A percentile compares a stretch with the other conserved stretches of the same genome.
These are phyloP conservation scores for Pyrocephalus nanus DNA, from an alignment of 2,797 vertebrate genomes.

Conservation along the genomic window DNA sequence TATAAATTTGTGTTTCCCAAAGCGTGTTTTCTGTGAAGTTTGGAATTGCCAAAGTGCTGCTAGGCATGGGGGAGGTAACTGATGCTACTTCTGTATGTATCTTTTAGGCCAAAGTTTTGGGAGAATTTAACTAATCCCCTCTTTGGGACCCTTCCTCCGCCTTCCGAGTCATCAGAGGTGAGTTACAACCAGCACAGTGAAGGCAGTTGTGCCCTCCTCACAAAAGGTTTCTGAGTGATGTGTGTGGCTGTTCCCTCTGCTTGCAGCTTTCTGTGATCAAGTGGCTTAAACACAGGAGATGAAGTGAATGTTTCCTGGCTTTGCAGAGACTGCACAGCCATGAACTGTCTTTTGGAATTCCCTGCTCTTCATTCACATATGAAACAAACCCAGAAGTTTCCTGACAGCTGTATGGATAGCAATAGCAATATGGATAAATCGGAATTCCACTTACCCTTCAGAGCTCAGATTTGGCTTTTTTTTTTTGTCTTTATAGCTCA, in stretches of 20 bases:
- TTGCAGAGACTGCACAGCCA: background rate
- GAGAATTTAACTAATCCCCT: conserved; percentile 92
- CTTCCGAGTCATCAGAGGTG: conserved; percentile 95
- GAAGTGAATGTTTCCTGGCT: background rate
- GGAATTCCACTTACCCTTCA: background rate
- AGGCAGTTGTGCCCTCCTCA: background rate
- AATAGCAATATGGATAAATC: background rate
- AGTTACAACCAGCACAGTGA: background rate
- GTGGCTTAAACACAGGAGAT: background rate
- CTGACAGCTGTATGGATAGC: background rate
- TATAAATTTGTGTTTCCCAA: background rate
- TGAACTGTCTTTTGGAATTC: background rate
- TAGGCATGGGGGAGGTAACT: background rate
- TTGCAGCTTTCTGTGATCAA: background rate
- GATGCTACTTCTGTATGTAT: background rate
- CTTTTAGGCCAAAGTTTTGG: conserved; percentile 92
- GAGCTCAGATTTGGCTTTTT: background rate
- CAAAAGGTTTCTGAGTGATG: background rate
- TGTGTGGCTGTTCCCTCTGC: background rate
- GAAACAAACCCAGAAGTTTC: background rate
- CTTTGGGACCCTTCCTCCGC: conserved; percentile 87
- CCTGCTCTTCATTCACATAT: background rate
- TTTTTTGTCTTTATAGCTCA: conserved; percentile 79
- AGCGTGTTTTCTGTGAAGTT: background rate
- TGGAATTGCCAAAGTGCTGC: background rate